phyloP scores from a whole-genome alignment of 2,113 vertebrate genomes.

The Gila orcuttii region DNA sequence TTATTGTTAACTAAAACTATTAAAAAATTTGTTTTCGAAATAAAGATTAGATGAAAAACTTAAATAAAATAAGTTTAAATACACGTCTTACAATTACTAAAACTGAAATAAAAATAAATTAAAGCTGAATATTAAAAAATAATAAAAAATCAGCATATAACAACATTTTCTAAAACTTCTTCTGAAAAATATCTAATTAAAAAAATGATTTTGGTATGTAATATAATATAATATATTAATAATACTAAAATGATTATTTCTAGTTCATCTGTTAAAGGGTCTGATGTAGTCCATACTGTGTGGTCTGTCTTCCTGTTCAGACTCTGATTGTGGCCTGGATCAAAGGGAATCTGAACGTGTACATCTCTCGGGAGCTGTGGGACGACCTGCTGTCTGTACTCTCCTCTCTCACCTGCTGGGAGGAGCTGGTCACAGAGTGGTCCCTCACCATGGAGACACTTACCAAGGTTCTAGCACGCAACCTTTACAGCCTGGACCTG shows the following conservation, averaged over 20 bases:
- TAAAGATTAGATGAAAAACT: background rate
- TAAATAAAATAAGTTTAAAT: background rate
- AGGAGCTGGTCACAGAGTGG: constrained; percentile 98
- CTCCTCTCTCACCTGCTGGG: constrained; percentile 96
- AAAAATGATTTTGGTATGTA: background rate
- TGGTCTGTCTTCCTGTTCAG: constrained; percentile 67
- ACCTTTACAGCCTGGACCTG: constrained; percentile 94
- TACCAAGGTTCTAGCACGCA: constrained; percentile 97
- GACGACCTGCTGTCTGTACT: constrained; percentile 94
- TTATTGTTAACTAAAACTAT: too few relatives aligned
- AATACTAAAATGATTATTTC: background rate
- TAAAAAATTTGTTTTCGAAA: too few relatives aligned
- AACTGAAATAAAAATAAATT: background rate
- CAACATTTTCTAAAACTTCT: background rate
- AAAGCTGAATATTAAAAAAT: background rate
- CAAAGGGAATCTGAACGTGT: constrained; percentile 96
- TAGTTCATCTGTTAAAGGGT: background rate
- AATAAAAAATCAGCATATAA: too few relatives aligned
- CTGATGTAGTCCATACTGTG: background rate
- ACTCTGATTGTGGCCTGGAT: constrained; percentile 99
- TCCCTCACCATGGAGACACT: constrained; percentile 98
- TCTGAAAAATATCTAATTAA: background rate
- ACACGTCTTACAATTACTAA: background rate
- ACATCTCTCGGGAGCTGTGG: constrained; percentile 97
- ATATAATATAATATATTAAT: background rate